A percentile compares a stretch with the other conserved stretches of the same genome.
These are phyloP conservation scores for Fragum sueziense DNA, from an alignment of 2,888 invertebrate genomes.

Conservation along the genomic window DNA sequence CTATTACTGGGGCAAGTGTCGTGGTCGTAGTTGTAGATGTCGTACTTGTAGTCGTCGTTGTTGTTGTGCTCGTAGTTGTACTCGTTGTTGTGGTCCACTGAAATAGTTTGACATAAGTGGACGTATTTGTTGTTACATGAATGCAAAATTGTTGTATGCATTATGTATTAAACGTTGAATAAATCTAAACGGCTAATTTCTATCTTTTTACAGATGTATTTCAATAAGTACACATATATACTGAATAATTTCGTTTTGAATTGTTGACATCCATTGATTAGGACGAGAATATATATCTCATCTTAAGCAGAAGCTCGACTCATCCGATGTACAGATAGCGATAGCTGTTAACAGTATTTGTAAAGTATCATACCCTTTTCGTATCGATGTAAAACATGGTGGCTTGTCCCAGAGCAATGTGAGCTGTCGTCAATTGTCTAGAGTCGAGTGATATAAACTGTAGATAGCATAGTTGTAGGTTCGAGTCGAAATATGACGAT, in stretches of 20 bases:
- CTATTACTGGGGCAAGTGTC: neutral
- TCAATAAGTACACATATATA: too few species aligned
- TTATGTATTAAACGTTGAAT: neutral
- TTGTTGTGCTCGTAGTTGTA: constrained; percentile 5
- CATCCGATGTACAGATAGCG: too few species aligned
- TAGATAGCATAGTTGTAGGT: neutral
- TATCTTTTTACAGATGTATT: too few species aligned
- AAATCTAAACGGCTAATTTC: too few species aligned
- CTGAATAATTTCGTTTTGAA: too few species aligned
- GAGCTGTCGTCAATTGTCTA: neutral
- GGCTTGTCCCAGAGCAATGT: neutral
- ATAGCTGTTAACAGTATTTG: too few species aligned
- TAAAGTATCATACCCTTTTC: neutral
- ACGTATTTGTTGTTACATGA: neutral
- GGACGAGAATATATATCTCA: too few species aligned
- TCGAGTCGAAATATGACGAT: neutral
- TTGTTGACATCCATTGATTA: too few species aligned
- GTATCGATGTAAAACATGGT: neutral
- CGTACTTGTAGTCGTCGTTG: constrained; percentile 3
- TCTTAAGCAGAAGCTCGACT: too few species aligned
- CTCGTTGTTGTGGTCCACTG: constrained; percentile 4
- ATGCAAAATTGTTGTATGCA: neutral
- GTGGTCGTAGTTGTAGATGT: neutral
- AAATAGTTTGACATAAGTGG: neutral
- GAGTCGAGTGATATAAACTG: neutral